Evolutionary conservation across 1,140 invertebrate species (phyloP).

Genomic region (Eriosoma lanigerum): DNA sequence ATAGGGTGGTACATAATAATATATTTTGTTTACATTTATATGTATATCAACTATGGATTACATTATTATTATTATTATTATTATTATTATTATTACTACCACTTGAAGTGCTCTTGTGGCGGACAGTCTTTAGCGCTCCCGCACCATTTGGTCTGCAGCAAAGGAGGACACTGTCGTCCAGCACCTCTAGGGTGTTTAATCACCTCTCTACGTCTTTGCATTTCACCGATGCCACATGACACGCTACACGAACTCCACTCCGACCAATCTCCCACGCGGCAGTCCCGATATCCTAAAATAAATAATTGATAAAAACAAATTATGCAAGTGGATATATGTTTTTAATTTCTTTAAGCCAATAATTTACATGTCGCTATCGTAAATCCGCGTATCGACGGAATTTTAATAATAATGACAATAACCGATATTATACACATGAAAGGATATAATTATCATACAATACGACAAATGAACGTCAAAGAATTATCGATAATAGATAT

Average conservation of each 20-base stretch:
- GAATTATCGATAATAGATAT: too few relatives aligned
- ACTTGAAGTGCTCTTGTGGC: constrained; percentile 24
- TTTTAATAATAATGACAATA: too few relatives aligned
- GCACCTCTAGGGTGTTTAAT: constrained; percentile 73
- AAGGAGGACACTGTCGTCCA: constrained; percentile 75
- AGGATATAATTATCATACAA: too few relatives aligned
- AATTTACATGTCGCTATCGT: too few relatives aligned
- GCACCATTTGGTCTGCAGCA: constrained; percentile 84
- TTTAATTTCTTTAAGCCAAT: too few relatives aligned
- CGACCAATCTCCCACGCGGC: constrained; percentile 83
- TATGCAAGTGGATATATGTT: too few relatives aligned
- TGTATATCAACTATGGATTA: not conserved
- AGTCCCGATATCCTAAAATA: constrained; percentile 66
- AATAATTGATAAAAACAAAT: too few relatives aligned
- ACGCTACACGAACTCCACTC: constrained; percentile 82
- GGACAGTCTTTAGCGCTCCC: constrained; percentile 59
- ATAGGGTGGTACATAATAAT: not conserved
- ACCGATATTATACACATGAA: too few relatives aligned
- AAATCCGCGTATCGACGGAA: too few relatives aligned
- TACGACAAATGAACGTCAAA: too few relatives aligned
- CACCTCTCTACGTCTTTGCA: constrained; percentile 73
- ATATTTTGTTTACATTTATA: not conserved
- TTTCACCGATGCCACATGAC: constrained; percentile 84
- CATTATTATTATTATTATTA: not conserved
- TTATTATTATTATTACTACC: constrained; percentile 25